Evolutionary conservation across 92 coral and sea anemone species (phyloP), one percentile per base, ranked within the genome.

Genomic region (Epizoanthus ramosus): DNA sequence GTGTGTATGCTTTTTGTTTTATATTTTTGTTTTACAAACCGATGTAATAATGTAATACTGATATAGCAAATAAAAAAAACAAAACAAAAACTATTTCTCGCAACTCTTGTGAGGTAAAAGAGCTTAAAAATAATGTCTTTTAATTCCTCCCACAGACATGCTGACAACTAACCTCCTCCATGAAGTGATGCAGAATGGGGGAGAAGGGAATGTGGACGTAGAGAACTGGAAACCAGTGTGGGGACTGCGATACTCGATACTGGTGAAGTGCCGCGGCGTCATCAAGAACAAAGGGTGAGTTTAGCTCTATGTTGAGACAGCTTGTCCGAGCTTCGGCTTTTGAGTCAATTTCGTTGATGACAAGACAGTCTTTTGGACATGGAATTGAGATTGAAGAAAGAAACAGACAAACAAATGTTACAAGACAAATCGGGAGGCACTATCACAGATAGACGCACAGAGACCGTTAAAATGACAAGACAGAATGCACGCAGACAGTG

Each of bases 231-330:
- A 84, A 58, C 95, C 97, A 56, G 87, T 87, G 2, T 96, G 99
- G 99, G 98, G 89, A 19, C 79, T 89, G 68, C 86, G 99, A 19
- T 96, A 96, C 73, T 96, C 98, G 8, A 97, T 96, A 50, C 90
- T 96, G 52, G 98, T 96, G 80, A 96, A 89, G 68, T 94, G 99
- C 56, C 94, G 99, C 54, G 97, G 98, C 0, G 95, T 96, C 73
- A 88, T 96, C 88, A 94, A 96, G 83, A 94, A 92, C 88, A 96
- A 96, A 87, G 99, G 97, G 99, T 96, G 76, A 12, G 98, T 66
- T 31, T 33, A 8, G 15, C 50, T 8, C 2, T 4, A 33, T 18
- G 4, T 61, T 3, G 6, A 15, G 21, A 31, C n/a, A 22, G 9
- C 22, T 75, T 6, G 35, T 68, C 35, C 21, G 35, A 24, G 18